Percentiles rank a stretch among this genome's conserved stretches.
These are phyloP conservation scores for Coelopa pilipes DNA, from an alignment of 2,888 invertebrate species.

Conservation along the genomic window DNA sequence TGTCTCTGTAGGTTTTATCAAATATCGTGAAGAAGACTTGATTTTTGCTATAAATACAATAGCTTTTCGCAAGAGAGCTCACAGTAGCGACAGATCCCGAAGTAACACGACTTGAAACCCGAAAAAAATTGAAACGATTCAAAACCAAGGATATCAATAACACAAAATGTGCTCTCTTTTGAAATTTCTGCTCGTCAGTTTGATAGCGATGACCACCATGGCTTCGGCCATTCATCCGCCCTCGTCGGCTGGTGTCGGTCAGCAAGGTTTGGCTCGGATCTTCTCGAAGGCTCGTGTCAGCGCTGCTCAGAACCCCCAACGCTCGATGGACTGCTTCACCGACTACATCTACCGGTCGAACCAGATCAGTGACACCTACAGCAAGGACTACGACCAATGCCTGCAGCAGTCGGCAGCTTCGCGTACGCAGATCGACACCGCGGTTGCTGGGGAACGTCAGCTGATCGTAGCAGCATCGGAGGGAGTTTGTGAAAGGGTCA, in stretches of 20 bases:
- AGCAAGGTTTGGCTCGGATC: slow-evolving; percentile 53
- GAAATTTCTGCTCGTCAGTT: slow-evolving; percentile 10
- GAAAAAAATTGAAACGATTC: too few relatives aligned
- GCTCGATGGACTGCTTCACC: slow-evolving; percentile 54
- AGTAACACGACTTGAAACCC: too few relatives aligned
- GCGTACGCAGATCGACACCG: slow-evolving; percentile 50
- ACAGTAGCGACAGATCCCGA: neutral
- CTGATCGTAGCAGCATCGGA: slow-evolving; percentile 46
- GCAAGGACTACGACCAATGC: slow-evolving; percentile 50
- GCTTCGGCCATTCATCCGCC: slow-evolving; percentile 24
- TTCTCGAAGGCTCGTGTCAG: slow-evolving; percentile 53
- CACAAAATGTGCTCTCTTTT: neutral
- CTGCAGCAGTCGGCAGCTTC: slow-evolving; percentile 43
- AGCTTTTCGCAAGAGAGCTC: neutral
- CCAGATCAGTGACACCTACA: slow-evolving; percentile 50
- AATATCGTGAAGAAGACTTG: too few relatives aligned
- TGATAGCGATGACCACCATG: slow-evolving; percentile 36
- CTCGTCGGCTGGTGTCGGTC: slow-evolving; percentile 8
- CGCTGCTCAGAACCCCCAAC: slow-evolving; percentile 48
- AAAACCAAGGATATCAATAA: too few relatives aligned
- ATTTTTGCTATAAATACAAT: neutral
- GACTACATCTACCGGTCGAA: slow-evolving; percentile 56
- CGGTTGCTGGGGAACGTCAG: slow-evolving; percentile 48
- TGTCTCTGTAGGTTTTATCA: too few relatives aligned
- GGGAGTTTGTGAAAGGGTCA: slow-evolving; percentile 48